Percentiles rank a stretch among this genome's conserved stretches.
These are phyloP conservation scores for Prolemur simus DNA, from an alignment of 2,113 vertebrate species.

Conservation along the genomic window DNA sequence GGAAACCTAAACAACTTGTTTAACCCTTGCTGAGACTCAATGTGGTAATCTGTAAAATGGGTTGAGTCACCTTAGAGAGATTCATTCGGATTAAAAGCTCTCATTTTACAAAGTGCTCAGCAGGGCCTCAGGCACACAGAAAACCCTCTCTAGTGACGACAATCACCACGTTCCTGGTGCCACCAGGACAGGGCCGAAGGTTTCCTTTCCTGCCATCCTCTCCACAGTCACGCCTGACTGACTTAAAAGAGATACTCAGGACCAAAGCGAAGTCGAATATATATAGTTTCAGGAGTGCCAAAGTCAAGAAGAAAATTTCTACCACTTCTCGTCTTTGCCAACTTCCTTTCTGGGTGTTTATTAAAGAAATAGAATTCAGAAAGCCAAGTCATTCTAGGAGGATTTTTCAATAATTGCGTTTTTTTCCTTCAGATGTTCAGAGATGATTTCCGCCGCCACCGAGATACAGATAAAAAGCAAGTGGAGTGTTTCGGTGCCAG, in stretches of 20 bases:
- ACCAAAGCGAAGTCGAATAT: not conserved
- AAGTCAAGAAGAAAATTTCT: not conserved
- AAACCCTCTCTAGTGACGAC: not conserved
- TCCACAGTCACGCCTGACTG: not conserved
- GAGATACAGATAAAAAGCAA: conserved; percentile 74
- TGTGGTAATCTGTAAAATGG: not conserved
- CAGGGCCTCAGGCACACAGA: not conserved
- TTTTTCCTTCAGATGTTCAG: conserved; percentile 66
- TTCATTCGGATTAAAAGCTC: not conserved
- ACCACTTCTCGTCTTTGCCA: not conserved
- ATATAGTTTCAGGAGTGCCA: not conserved
- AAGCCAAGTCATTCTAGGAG: conserved; percentile 56
- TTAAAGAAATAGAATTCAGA: conserved; percentile 59
- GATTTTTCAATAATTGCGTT: conserved; percentile 75
- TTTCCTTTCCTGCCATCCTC: rapidly evolving
- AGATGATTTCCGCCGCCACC: conserved; percentile 54
- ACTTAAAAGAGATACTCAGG: not conserved
- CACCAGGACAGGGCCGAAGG: rapidly evolving
- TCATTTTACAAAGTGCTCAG: not conserved
- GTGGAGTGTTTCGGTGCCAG: conserved; percentile 56
- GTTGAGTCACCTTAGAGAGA: not conserved
- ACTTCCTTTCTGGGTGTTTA: conserved; percentile 33
- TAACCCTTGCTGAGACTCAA: not conserved
- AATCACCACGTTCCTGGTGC: not conserved
- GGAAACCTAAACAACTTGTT: not conserved